phyloP scores from a whole-genome alignment of 2,888 invertebrate genomes.

The Trachelus troglodyta region DNA sequence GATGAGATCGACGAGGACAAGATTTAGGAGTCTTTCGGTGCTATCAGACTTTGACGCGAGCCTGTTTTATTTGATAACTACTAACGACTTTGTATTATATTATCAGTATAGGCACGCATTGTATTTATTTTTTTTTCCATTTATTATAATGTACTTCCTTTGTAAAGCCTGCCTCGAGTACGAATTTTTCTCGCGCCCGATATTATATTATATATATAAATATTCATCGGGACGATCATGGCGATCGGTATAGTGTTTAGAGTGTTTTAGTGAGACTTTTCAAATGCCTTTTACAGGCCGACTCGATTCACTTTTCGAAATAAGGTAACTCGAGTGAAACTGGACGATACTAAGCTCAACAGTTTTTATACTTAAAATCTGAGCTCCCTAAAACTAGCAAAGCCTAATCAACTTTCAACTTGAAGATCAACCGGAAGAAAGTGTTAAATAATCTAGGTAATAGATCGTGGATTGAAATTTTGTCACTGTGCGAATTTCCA shows the following conservation, averaged over 20 bases:
- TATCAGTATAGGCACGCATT: constrained; percentile 56
- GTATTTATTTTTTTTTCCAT: constrained; percentile 62
- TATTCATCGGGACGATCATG: neutral
- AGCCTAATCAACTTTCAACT: neutral
- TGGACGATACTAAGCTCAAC: neutral
- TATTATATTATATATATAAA: neutral
- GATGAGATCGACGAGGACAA: constrained; percentile 24
- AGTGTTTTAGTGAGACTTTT: constrained; percentile 16
- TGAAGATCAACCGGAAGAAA: neutral
- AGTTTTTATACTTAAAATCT: neutral
- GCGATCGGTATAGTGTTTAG: neutral
- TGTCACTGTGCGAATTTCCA: neutral
- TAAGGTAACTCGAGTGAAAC: neutral
- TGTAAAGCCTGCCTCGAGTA: constrained; percentile 41
- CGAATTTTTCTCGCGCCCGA: neutral
- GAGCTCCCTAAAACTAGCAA: neutral
- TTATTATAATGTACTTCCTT: constrained; percentile 53
- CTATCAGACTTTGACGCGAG: constrained; percentile 2
- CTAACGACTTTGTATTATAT: constrained; percentile 57
- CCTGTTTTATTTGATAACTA: constrained; percentile 26
- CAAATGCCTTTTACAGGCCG: constrained; percentile 5
- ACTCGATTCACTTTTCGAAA: neutral
- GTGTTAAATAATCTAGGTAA: too few relatives aligned
- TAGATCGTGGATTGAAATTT: neutral
- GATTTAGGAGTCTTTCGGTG: neutral